A percentile compares a stretch with the other conserved stretches of the same genome.
These are phyloP conservation scores for Spisula subtruncata DNA, from an alignment of 2,888 invertebrate genomes.

Conservation along the genomic window DNA sequence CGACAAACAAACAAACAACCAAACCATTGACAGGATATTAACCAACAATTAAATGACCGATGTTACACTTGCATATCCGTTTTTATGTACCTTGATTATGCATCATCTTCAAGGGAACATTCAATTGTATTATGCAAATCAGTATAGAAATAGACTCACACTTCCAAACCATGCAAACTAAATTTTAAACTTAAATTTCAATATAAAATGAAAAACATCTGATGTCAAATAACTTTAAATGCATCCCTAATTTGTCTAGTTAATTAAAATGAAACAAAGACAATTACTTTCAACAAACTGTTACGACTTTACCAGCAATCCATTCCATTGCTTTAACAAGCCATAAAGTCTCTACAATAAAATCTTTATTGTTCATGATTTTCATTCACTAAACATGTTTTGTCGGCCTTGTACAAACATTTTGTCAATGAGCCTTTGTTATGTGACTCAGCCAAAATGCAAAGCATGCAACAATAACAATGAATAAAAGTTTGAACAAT, in stretches of 20 bases:
- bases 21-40: no score
- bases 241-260: constrained; percentile 3
- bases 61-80: no score
- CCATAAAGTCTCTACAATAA: neutral
- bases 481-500: neutral
- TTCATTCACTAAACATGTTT: neutral
- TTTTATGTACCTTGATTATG: no score
- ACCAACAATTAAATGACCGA: no score
- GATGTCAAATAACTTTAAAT: constrained; percentile 11
- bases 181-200: neutral
- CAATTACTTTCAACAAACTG: neutral
- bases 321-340: neutral
- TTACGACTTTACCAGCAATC: neutral
- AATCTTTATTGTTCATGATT: constrained; percentile 1
- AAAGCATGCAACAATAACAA: constrained; percentile 5
- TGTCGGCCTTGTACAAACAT: constrained; percentile 9
- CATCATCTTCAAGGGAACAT: neutral
- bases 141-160: neutral
- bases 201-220: neutral
- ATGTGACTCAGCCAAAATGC: neutral
- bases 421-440: constrained; percentile 23
- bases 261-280: neutral
- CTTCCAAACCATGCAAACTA: neutral
- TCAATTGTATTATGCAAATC: neutral
- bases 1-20: no score